Evolutionary conservation across 1,140 invertebrate species (phyloP), one percentile per base, ranked within the genome.

Genomic region (Aphaenogaster floridana): DNA sequence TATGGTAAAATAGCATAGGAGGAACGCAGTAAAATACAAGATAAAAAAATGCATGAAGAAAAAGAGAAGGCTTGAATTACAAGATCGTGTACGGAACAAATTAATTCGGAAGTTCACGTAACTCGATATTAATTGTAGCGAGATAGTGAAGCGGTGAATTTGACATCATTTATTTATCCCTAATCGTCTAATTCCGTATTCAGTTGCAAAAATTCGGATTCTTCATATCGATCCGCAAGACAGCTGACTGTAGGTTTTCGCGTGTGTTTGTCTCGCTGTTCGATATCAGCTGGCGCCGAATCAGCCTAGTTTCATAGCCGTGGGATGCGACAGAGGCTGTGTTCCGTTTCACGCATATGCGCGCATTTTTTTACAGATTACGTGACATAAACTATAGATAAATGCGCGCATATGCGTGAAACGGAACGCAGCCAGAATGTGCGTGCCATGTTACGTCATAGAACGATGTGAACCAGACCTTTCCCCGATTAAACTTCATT

Each of bases 271-370:
- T 59, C 71, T 80, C 68, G 64, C 86, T 91, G 83, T 85, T 91
- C 89, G 89, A 91, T 91, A 91, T 91, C 90, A 91, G 90, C 90
- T 91, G 90, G 90, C 80, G 81, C 90, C 45, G 86, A 86, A 83
- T 85, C 81, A 66, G 61, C 76, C 88, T 77, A 57, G 76, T 52
- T 81, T 57, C 81, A 36, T 64, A 52, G n/a, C 48, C 15, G 71
- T 78, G 71, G 78, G 86, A 84, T 90, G 83, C 28, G 81, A 89
- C 77, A 45, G 87, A 21, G 21, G 21, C 21, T 21, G 21, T 21
- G 21, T 21, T 21, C 21, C 21, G 21, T 21, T 21, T 21, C 21
- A 21, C 21, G 21, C 21, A 21, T 0, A 21, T 21, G 21, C 21
- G 21, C 21, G 21, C 21, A 21, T 21, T 21, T 21, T 21, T 21